phyloP scores from a whole-genome alignment of 2,113 vertebrate species.

The Craseonycteris thonglongyai region DNA sequence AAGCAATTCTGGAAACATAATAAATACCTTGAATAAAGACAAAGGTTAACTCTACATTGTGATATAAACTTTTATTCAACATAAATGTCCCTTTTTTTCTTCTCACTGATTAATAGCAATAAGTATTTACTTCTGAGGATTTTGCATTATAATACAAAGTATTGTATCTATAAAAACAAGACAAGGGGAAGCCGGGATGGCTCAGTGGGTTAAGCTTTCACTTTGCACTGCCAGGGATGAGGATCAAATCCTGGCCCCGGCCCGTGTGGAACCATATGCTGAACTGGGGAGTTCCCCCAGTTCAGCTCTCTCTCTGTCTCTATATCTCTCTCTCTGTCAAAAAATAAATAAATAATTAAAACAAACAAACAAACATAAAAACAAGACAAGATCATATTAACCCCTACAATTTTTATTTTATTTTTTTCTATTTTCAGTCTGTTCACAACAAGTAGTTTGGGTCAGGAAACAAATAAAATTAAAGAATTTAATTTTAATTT shows the following conservation, averaged over 20 bases:
- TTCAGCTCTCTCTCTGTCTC: no score
- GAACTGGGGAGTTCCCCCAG: no score
- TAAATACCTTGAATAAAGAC: background rate
- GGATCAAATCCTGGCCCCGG: no score
- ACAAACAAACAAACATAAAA: no score
- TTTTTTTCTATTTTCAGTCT: background rate
- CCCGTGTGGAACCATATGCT: no score
- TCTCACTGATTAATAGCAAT: background rate
- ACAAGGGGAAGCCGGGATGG: no score
- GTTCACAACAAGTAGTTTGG: background rate
- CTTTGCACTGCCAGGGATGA: no score
- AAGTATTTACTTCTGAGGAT: background rate
- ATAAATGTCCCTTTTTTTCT: background rate
- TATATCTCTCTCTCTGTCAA: no score
- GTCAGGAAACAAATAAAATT: background rate
- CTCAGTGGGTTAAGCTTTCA: no score
- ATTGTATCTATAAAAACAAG: background rate
- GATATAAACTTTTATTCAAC: background rate
- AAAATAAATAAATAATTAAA: no score
- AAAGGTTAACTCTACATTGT: background rate
- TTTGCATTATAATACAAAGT: background rate
- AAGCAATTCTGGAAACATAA: background rate
- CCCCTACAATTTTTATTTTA: background rate
- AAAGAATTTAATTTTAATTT: background rate
- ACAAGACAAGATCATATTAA: background rate